Evolutionary conservation across 2,113 vertebrate species (phyloP).

Genomic region (Grus americana): DNA sequence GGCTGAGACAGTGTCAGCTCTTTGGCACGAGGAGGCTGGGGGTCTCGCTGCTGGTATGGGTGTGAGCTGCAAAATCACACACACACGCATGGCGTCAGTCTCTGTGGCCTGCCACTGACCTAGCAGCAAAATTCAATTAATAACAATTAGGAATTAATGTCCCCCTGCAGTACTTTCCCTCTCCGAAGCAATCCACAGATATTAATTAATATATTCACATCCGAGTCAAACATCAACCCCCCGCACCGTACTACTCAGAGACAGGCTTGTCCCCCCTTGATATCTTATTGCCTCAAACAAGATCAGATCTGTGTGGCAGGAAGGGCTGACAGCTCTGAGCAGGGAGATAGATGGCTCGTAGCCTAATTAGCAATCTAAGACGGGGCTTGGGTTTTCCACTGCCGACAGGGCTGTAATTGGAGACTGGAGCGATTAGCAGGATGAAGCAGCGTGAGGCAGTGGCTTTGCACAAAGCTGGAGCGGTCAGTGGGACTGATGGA

Average conservation of each 20-base stretch:
- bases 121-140: conserved; percentile 9
- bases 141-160: conserved; percentile 30
- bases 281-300: not conserved
- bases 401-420: not conserved
- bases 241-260: not conserved
- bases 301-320: not conserved
- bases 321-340: not conserved
- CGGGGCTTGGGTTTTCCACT: not conserved
- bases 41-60: not conserved
- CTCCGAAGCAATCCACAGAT: not conserved
- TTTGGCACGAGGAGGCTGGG: not conserved
- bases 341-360: not conserved
- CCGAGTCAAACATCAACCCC: not conserved
- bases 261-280: not conserved
- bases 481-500: not conserved
- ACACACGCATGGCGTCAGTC: rapidly evolving
- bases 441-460: not conserved
- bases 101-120: conserved; percentile 2
- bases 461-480: not conserved
- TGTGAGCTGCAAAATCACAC: not conserved
- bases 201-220: conserved; percentile 14
- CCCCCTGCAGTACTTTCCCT: not conserved
- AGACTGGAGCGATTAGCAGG: rapidly evolving
- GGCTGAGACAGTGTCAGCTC: not conserved
- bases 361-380: not conserved